Base-by-base conservation (phyloP, 2,888 invertebrate species). In the Nineta flava region DNA sequence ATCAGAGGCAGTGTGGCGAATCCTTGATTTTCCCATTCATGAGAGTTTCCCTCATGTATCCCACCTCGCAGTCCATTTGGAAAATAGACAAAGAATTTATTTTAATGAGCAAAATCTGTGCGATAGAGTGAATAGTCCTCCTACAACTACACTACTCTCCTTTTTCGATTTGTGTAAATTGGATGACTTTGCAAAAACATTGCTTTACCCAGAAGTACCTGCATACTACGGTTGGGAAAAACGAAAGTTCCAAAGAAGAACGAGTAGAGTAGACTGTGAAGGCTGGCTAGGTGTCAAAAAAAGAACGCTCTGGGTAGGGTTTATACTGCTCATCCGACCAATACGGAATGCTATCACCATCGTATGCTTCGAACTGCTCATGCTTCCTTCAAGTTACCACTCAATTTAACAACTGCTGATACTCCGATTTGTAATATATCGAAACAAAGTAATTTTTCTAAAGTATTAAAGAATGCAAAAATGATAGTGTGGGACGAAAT, bases 1-100 rank as follows among this genome's bases (percentile, higher is more conserved):
- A 44, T 53, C 49, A 41, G 61, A 61, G 55, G 59, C 58, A 47
- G 57, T 48, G 51, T 65, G 63, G 64, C 49, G 54, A 19, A 57
- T 58, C 32, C 48, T 56, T 10, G 50, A 46, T 21, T 58, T 56
- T 49, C 53, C 55, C 15, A 53, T 63, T n/a, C 61, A 59, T 54
- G 56, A 59, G 32, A 46, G 54, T 19, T 43, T 51, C 48, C 59
- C 59, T 15, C 15, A 15, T 9, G 21, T 16, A 2, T 9, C 16
- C 7, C 44, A 44, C 12, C 44, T 44, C 7, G 43, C 44, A 3
- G 19, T 44, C 2, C 44, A 44, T 49, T 50, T 55, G 10, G 55
- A 57, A 21, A 38, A 49, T 17, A 56, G 47, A 49, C 58, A 16
- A 46, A 44, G 53, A 31, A 55, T 65, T 19, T 63, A 61, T 48